Evolutionary conservation across 2,113 vertebrate genomes (phyloP).

Genomic region (Thomomys bottae): DNA sequence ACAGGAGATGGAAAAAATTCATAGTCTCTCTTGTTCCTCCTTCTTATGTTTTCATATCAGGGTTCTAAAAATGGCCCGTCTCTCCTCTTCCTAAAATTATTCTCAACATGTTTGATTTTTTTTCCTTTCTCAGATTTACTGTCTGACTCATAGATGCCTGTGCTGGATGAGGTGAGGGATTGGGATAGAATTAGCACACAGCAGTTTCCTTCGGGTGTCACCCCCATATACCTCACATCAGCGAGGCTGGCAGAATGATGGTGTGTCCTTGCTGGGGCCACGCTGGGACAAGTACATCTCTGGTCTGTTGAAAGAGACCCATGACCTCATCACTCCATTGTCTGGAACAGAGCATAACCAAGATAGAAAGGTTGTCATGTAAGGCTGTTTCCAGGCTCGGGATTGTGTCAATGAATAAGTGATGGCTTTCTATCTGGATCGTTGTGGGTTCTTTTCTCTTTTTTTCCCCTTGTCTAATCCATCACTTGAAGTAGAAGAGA

Average conservation of each 20-base stretch:
- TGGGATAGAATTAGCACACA: slow-evolving; percentile 31
- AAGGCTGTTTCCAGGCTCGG: slow-evolving; percentile 1
- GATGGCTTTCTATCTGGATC: neutral
- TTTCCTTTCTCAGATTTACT: neutral
- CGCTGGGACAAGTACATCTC: neutral
- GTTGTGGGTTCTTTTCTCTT: neutral
- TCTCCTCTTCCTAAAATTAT: slow-evolving; percentile 56
- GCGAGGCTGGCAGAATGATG: slow-evolving; percentile 51
- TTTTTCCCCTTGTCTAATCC: neutral
- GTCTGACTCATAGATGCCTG: slow-evolving; percentile 12
- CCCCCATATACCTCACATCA: neutral
- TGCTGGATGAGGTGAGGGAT: slow-evolving; percentile 38
- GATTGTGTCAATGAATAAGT: slow-evolving; percentile 44
- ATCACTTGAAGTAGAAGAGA: slow-evolving; percentile 37
- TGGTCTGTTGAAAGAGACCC: slow-evolving; percentile 5
- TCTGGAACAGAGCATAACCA: neutral
- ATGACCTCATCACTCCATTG: slow-evolving; percentile 39
- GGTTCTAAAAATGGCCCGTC: slow-evolving; percentile 34
- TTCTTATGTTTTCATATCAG: neutral
- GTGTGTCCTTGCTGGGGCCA: slow-evolving; percentile 34
- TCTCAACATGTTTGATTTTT: neutral
- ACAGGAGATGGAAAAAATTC: slow-evolving; percentile 46
- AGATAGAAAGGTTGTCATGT: slow-evolving; percentile 23
- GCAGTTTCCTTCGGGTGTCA: neutral
- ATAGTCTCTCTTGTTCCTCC: neutral